A percentile compares a stretch with the other conserved stretches of the same genome.
Conservation (phyloP, 2,797 vertebrate genomes). For the Cryptoblepharus egeriae region DNA sequence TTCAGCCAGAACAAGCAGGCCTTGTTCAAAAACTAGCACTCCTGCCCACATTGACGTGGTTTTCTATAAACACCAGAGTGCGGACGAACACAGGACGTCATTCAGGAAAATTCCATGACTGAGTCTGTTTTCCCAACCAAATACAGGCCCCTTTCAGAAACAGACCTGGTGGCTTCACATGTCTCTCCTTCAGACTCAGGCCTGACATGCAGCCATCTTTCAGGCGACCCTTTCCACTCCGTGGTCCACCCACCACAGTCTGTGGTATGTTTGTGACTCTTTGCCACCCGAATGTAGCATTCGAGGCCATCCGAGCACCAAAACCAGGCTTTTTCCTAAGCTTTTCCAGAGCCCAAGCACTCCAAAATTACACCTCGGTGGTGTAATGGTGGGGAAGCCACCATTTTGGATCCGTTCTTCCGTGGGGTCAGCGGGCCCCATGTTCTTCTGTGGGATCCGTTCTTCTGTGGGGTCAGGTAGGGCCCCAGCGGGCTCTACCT, state of each 20-base stretch:
- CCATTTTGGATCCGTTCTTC: not conserved
- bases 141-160: not conserved
- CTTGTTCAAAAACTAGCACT: not conserved
- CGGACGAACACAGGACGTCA: not conserved
- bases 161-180: not conserved
- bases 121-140: not conserved
- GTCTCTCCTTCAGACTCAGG: not conserved
- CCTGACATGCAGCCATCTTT: slow-evolving; percentile 15
- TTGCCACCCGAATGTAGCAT: not conserved
- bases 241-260: not conserved
- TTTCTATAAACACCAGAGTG: not conserved
- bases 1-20: not conserved
- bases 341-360: not conserved
- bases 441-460: too few relatives aligned
- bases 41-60: not conserved
- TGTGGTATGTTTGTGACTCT: not conserved
- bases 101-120: not conserved
- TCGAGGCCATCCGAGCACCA: not conserved
- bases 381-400: too few relatives aligned
- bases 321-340: not conserved
- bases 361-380: not conserved
- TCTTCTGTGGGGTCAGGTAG: too few relatives aligned
- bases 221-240: not conserved
- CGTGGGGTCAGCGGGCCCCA: not conserved
- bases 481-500: too few relatives aligned